Evolutionary conservation across 1,140 invertebrate genomes (phyloP), one percentile per base, ranked within the genome.

Genomic region (Zaprionus camerounensis): DNA sequence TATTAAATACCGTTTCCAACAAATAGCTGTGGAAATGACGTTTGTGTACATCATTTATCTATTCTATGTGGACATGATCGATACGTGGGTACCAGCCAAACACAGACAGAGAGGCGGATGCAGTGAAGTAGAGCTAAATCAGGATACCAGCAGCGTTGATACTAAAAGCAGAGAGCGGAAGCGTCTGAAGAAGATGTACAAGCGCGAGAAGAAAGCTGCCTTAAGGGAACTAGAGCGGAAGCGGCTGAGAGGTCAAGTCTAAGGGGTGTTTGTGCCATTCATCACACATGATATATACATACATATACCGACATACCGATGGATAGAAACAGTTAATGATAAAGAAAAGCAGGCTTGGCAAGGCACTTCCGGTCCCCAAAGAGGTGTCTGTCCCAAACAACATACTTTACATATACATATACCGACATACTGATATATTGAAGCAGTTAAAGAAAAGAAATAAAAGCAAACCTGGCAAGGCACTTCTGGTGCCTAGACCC

Each of bases 1-100:
- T 3, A 34, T 11, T 9, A 34, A 11, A 34, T 0, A 34, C 31
- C 31, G 9, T 11, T 34, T 34, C 0, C 31, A 34, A 11, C n/a
- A 26, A 20, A 0, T n/a, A 87, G 85, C 85, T 66, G 85, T 90
- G 31, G 85, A 90, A 67, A 90, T 90, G 85, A 90, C 81, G 0
- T 90, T 90, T 65, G 81, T 90, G 12, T 90, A 85, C 7, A 82
- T 90, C 12, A 44, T 90, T 34, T 82, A 90, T 7, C 7, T 82
- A 0, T 75, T 90, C 9, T 90, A 90, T 41, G 7, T 85, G 66
- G 84, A 84, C 5, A 70, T 70, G 58, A 56, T 70, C 15, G 28
- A 78, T 1, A 34, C 51, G 22, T 74, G 64, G 59, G 41, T 72
- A 44, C 74, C 69, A 7, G 22, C 66, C 5, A 17, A 2, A 0